A percentile compares a stretch with the other conserved stretches of the same genome.
These are phyloP conservation scores for Callocephalon fimbriatum DNA, from an alignment of 2,113 vertebrate genomes.

Conservation along the genomic window DNA sequence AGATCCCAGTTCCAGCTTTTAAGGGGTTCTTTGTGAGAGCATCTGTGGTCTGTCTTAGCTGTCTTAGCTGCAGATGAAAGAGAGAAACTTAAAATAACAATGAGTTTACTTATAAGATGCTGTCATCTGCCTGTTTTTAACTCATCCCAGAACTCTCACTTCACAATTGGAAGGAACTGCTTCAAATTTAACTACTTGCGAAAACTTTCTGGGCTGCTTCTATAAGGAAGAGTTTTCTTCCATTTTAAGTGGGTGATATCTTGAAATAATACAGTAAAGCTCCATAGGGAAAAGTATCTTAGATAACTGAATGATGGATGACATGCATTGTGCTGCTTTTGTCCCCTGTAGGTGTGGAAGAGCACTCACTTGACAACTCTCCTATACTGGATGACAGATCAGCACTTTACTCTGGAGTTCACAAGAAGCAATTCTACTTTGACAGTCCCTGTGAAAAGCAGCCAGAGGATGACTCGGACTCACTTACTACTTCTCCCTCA, in stretches of 20 bases:
- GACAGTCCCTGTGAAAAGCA: conserved; percentile 86
- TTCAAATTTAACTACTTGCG: background rate
- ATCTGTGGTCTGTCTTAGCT: background rate
- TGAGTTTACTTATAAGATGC: background rate
- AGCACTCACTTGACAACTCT: conserved; percentile 82
- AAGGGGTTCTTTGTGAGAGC: background rate
- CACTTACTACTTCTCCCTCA: conserved; percentile 89
- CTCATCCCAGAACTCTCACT: background rate
- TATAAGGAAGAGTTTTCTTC: background rate
- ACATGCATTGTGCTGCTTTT: background rate
- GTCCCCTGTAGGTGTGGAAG: conserved; percentile 75
- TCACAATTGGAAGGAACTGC: background rate
- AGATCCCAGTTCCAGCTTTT: background rate
- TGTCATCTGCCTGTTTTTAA: background rate
- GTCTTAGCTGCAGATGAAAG: background rate
- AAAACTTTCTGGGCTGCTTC: background rate
- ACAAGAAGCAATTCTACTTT: conserved; percentile 87
- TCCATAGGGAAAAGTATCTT: background rate
- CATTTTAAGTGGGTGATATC: background rate
- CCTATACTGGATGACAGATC: conserved; percentile 86
- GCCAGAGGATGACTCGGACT: conserved; percentile 86
- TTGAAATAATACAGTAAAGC: background rate
- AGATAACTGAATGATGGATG: background rate
- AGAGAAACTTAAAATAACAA: background rate
- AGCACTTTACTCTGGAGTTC: conserved; percentile 91